These are phyloP conservation scores for Monodelphis domestica DNA, from an alignment of 2,797 vertebrate genomes.

Conservation along the genomic window DNA sequence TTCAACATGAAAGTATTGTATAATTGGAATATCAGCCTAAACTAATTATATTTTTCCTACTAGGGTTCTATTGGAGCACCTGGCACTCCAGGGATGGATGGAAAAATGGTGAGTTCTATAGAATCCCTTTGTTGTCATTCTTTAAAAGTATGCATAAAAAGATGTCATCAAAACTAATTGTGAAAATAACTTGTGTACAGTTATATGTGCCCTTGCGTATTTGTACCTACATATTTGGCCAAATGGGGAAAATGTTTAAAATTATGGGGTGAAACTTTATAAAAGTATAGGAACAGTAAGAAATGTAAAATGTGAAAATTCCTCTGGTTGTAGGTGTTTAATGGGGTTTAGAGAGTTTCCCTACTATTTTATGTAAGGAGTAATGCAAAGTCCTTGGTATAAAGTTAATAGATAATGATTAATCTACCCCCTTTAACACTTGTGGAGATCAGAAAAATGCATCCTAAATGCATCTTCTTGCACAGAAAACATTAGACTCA, in stretches of 20 bases:
- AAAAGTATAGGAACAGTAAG: background rate
- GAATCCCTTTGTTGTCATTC: background rate
- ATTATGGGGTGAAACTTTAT: conserved; percentile 46
- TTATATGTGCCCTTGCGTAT: background rate
- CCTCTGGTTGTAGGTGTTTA: conserved; percentile 7
- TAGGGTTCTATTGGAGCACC: conserved; percentile 92
- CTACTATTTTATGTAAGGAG: conserved; percentile 29
- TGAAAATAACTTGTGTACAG: conserved; percentile 1
- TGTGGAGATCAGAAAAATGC: conserved; percentile 24
- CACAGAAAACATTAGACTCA: background rate
- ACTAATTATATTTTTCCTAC: conserved; percentile 66
- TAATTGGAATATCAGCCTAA: conserved; percentile 53
- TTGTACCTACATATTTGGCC: conserved; percentile 1
- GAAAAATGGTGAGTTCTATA: conserved; percentile 91
- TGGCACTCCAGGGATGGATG: conserved; percentile 92
- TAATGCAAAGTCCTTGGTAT: background rate
- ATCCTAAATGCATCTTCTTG: conserved; percentile 22
- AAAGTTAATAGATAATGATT: background rate
- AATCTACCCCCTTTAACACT: conserved; percentile 15
- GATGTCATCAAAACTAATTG: background rate
- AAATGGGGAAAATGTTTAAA: background rate
- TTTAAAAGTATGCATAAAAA: conserved; percentile 23
- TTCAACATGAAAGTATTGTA: conserved; percentile 66
- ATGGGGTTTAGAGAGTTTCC: background rate
- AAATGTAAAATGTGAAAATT: conserved; percentile 17